Conservation (phyloP, 2,888 invertebrate genomes). For the Zaprionus bogoriensis region DNA sequence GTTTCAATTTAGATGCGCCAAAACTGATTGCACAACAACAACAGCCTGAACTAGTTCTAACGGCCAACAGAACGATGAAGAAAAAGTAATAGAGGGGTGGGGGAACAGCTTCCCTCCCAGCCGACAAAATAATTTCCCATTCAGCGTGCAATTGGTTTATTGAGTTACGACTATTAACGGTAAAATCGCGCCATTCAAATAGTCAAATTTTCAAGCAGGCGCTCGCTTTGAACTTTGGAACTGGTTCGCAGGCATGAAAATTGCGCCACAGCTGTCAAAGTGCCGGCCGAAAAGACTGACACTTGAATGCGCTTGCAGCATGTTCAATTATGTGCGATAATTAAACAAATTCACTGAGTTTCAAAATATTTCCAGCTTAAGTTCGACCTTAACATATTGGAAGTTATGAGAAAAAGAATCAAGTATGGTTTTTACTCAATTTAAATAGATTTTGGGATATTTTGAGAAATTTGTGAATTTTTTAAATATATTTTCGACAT, state of each 20-base stretch:
- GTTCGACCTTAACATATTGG: neutral
- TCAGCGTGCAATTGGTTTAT: constrained; percentile 4
- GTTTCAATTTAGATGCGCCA: constrained; percentile 45
- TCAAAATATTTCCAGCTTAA: neutral
- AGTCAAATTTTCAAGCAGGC: constrained; percentile 5
- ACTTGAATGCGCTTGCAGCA: constrained; percentile 6
- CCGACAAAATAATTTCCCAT: neutral
- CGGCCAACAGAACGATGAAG: neutral
- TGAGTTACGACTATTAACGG: constrained; percentile 6
- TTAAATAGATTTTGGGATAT: too few relatives aligned
- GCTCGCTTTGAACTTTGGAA: constrained; percentile 20
- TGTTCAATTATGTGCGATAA: neutral
- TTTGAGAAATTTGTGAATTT: too few relatives aligned
- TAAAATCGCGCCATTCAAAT: constrained; percentile 1
- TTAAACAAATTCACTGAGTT: neutral
- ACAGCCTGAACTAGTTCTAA: constrained; percentile 29
- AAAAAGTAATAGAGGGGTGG: neutral
- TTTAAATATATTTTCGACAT: too few relatives aligned
- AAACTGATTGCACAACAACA: constrained; percentile 33
- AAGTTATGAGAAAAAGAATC: neutral
- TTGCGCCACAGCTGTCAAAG: constrained; percentile 11
- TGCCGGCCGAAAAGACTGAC: constrained; percentile 1
- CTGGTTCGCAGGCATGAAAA: constrained; percentile 12
- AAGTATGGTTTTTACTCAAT: neutral
- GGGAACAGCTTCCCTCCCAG: neutral